Base-by-base conservation (phyloP, 2,888 invertebrate genomes). In the Entomobrya multifasciata region DNA sequence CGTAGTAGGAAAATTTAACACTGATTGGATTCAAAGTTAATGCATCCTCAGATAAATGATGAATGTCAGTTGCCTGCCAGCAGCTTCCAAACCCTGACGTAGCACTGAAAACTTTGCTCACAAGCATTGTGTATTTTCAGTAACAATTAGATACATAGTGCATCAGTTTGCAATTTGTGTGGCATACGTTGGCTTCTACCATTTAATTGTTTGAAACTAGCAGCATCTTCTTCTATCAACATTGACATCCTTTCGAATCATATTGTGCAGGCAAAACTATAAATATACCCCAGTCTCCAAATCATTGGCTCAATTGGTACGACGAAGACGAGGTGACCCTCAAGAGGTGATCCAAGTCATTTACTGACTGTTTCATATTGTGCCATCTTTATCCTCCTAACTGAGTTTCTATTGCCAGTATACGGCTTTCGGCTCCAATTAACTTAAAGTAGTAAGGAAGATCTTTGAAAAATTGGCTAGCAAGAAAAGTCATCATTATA, bases 11-110 rank as follows among this genome's bases (percentile, higher is more conserved):
- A 17, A 20, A 25, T 27, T 17, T 8, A 20, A 55, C 49, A 44
- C 6, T 72, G 77, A 60, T 60, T 78, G 25, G 62, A 78, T 44
- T 44, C n/a, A 49, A 49, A 47, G 44, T 78, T 78, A 65, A 76
- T 55, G 6, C 13, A 27, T 13, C 76, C 55, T 49, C 55, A n/a
- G 1, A 3, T n/a, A 17, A 77, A 60, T 57, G 44, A 57, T 74
- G 76, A 17, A 20, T 60, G 78, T 62, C 78, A 78, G 78, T 78
- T 78, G 78, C 65, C 65, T 62, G 60, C 62, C 78, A 62, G 78
- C 62, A 44, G 62, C 62, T 62, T 78, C 78, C 78, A 62, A 78
- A 25, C 30, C 22, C 22, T 17, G 17, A 17, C 15, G 27, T 22
- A 49, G 52, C 25, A 27, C 11, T 52, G 6, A 15, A 17, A 22